Evolutionary conservation across 1,140 invertebrate genomes (phyloP).

Genomic region (Cecropterus lyciades): DNA sequence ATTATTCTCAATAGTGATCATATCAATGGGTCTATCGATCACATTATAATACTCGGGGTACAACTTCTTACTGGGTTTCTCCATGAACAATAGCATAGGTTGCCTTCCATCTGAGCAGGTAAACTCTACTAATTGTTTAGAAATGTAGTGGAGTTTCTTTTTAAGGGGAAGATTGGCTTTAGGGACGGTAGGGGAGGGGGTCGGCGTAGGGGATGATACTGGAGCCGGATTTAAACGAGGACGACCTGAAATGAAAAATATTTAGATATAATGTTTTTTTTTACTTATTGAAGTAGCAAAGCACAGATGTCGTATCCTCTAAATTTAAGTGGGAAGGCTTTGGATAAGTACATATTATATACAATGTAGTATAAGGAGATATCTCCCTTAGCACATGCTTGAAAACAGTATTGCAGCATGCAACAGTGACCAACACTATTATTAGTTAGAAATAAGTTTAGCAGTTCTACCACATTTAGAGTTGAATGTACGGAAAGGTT

Average conservation of each 20-base stretch:
- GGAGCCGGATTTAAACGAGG: conserved; percentile 61
- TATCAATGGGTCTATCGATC: conserved; percentile 97
- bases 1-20: conserved; percentile 96
- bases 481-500: no score
- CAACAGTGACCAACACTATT: no score
- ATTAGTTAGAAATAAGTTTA: no score
- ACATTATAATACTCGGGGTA: conserved; percentile 98
- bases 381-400: no score
- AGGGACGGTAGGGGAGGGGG: conserved; percentile 77
- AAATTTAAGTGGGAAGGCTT: no score
- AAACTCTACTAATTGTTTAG: conserved; percentile 91
- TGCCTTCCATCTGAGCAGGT: conserved; percentile 92
- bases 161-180: conserved; percentile 88
- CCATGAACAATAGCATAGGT: conserved; percentile 97
- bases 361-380: no score
- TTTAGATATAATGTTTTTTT: not conserved
- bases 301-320: no score
- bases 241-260: conserved; percentile 53
- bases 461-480: no score
- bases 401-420: no score
- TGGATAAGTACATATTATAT: no score
- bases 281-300: no score
- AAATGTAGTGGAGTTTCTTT: conserved; percentile 89
- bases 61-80: conserved; percentile 97
- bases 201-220: conserved; percentile 46